Evolutionary conservation across 2,797 vertebrate genomes (phyloP).

Genomic region (Acridotheres tristis): DNA sequence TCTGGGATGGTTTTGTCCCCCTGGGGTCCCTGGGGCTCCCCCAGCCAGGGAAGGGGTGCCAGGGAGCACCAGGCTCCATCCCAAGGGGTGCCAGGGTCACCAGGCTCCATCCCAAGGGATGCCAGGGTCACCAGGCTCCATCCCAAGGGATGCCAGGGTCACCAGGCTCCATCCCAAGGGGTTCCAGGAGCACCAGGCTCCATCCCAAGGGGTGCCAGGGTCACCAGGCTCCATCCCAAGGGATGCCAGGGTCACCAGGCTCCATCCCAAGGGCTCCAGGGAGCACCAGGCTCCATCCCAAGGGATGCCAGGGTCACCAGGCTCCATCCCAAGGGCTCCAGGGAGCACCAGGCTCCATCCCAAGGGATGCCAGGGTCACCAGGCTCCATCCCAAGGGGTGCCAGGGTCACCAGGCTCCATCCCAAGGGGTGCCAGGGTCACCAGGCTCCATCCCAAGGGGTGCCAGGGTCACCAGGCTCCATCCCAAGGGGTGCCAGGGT

Average conservation of each 20-base stretch:
- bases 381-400: not conserved
- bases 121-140: too few relatives aligned
- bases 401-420: not conserved
- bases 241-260: too few relatives aligned
- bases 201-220: not conserved
- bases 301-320: too few relatives aligned
- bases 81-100: too few relatives aligned
- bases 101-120: not conserved
- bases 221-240: not conserved
- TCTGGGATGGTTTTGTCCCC: not conserved
- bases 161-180: not conserved
- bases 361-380: not conserved
- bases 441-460: too few relatives aligned
- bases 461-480: too few relatives aligned
- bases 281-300: not conserved
- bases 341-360: too few relatives aligned
- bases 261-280: too few relatives aligned
- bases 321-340: too few relatives aligned
- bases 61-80: too few relatives aligned
- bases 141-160: not conserved
- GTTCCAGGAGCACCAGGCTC: not conserved
- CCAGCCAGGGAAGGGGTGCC: too few relatives aligned
- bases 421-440: not conserved
- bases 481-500: too few relatives aligned
- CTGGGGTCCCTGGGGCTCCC: not conserved